Evolutionary conservation across 2,888 invertebrate genomes (phyloP).

Genomic region (Temnothorax ravouxi): DNA sequence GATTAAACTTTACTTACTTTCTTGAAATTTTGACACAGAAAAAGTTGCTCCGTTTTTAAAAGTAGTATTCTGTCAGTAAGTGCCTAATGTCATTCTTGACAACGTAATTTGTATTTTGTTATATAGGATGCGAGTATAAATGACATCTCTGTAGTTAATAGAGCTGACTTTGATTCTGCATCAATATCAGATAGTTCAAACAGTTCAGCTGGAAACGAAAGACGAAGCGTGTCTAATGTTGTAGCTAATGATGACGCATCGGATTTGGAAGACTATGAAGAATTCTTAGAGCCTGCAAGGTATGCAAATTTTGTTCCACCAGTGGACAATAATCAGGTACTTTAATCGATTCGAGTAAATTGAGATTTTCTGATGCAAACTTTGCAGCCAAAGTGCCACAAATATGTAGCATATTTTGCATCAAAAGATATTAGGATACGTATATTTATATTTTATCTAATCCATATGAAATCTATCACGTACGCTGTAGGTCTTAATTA

Average conservation of each 20-base stretch:
- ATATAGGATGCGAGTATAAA: neutral
- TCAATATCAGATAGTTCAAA: slow-evolving; percentile 6
- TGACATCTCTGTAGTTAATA: neutral
- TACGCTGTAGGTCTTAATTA: neutral
- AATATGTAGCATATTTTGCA: neutral
- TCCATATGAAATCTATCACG: neutral
- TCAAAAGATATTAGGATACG: neutral
- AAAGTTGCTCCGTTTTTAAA: too few species aligned
- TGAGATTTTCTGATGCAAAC: neutral
- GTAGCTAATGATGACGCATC: neutral
- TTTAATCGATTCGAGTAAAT: neutral
- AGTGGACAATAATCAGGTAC: neutral
- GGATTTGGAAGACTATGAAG: neutral
- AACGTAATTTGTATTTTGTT: neutral
- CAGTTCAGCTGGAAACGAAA: neutral
- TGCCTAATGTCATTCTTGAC: neutral
- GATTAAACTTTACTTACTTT: too few species aligned
- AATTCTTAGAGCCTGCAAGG: too few species aligned
- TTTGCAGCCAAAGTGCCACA: slow-evolving; percentile 1
- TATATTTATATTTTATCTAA: neutral
- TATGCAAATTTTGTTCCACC: too few species aligned
- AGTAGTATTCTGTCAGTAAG: too few species aligned
- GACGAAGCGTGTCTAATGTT: neutral
- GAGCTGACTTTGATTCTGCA: neutral
- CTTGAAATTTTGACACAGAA: too few species aligned